These are phyloP conservation scores for Pantherophis alleghaniensis DNA, from an alignment of 2,797 vertebrate species.

Conservation along the genomic window DNA sequence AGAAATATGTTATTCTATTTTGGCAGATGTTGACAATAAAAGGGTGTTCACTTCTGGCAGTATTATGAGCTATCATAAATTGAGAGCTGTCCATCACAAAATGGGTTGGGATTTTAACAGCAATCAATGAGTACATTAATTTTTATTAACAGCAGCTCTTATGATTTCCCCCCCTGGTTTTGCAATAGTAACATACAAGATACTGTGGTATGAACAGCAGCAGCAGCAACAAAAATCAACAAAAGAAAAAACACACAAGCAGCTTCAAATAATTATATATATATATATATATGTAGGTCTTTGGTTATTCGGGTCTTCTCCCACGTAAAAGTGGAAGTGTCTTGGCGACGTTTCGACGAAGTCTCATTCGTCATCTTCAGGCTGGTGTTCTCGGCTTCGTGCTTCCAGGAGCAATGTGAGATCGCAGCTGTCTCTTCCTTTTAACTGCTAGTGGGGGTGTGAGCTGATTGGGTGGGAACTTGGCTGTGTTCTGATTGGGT, in stretches of 20 bases:
- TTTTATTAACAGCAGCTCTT: background rate
- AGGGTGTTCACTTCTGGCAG: background rate
- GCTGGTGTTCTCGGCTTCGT: too few species aligned
- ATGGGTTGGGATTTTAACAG: background rate
- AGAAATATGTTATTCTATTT: conserved; percentile 21
- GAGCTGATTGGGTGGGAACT: too few species aligned
- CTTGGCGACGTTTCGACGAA: too few species aligned
- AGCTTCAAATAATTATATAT: background rate
- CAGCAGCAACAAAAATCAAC: background rate
- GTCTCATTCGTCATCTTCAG: too few species aligned
- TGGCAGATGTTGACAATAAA: conserved; percentile 5
- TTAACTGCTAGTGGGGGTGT: too few species aligned
- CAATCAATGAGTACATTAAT: conserved; percentile 7
- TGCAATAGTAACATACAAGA: background rate
- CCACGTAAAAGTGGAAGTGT: too few species aligned
- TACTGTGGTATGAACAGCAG: background rate
- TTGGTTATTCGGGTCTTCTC: too few species aligned
- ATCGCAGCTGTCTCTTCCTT: too few species aligned
- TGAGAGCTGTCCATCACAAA: background rate
- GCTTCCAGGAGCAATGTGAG: too few species aligned
- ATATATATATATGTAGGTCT: background rate
- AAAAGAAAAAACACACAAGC: background rate
- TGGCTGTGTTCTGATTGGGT: too few species aligned
- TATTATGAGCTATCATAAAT: background rate
- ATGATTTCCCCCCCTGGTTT: background rate